Base-by-base conservation (phyloP, 2,113 vertebrate species). In the Barnardius zonarius region DNA sequence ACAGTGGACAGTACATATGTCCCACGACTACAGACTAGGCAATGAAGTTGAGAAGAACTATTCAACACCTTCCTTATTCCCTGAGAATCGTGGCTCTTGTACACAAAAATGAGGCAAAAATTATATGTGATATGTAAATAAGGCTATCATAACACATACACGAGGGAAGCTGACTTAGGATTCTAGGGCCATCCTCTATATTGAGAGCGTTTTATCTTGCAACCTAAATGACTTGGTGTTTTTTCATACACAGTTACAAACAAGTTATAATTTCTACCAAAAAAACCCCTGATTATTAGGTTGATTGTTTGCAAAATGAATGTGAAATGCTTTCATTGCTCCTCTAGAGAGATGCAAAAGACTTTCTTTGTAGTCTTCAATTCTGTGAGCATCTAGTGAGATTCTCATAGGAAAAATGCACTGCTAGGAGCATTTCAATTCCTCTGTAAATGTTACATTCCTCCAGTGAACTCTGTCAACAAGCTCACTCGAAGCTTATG, bases 241-340 rank as follows among this genome's bases (percentile, higher is more conserved):
- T 90, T 92, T 92, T 49, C 55, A 88, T 17, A 70, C 30, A 46
- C 52, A 84, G 39, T 76, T 92, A 95, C 37, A 93, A 93, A 78
- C 8, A 77, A 79, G 61, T 57, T 87, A 89, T 44, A 5, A 67
- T 75, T 92, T 86, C 52, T 63, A 84, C 35, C 86, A 78, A 91
- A 92, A 90, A 83, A 7, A 19, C 0, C 7, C 30, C 20, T 31
- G 8, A 81, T 78, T 77, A 90, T 46, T 75, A 83, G 61, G 11
- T 62, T 88, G 72, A 83, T 76, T 88, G 55, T 81, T 83, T 69
- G 48, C 41, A 93, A 93, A 91, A 90, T 59, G 94, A 78, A 85
- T 66, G 39, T 63, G 39, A 94, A 92, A 90, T 63, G 17, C 22
- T 88, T 82, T 88, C 87, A 68, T 43, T 89, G 55, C 67, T 89